Evolutionary conservation across 2,888 invertebrate species (phyloP).

Genomic region (Aradus depressus): DNA sequence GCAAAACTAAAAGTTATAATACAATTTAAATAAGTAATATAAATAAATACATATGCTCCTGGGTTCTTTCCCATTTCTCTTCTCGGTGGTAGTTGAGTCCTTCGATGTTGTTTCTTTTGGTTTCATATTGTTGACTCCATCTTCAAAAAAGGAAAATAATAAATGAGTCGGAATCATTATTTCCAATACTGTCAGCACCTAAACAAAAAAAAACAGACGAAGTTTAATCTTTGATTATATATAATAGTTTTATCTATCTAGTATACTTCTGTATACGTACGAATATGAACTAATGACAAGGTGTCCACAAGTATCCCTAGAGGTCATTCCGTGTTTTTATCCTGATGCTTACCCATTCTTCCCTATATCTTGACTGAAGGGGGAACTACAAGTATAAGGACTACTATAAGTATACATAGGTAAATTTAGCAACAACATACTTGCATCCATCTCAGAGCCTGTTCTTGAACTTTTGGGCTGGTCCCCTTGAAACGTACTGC

Average conservation of each 20-base stretch:
- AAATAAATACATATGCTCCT: slow-evolving; percentile 47
- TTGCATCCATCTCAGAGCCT: slow-evolving; percentile 81
- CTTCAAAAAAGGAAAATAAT: slow-evolving; percentile 80
- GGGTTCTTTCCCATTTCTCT: slow-evolving; percentile 35
- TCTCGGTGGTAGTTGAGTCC: slow-evolving; percentile 35
- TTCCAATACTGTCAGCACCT: slow-evolving; percentile 77
- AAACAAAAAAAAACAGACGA: slow-evolving; percentile 20
- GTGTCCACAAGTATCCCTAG: too few relatives aligned
- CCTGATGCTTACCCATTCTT: too few relatives aligned
- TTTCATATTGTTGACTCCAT: slow-evolving; percentile 68
- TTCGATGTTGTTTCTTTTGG: slow-evolving; percentile 37
- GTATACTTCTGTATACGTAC: too few relatives aligned
- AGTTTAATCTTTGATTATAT: too few relatives aligned
- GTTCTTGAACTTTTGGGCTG: slow-evolving; percentile 70
- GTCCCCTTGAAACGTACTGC: slow-evolving; percentile 70
- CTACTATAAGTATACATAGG: slow-evolving; percentile 1
- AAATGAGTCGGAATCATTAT: slow-evolving; percentile 80
- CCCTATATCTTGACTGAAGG: not conserved
- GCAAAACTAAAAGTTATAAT: too few relatives aligned
- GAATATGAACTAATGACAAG: too few relatives aligned
- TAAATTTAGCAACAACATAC: slow-evolving; percentile 36
- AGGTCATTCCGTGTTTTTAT: too few relatives aligned
- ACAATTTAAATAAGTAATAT: too few relatives aligned
- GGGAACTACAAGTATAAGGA: not conserved
- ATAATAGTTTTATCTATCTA: too few relatives aligned